Percentiles rank a stretch among this genome's conserved stretches.
phyloP scores from a whole-genome alignment of 2,888 invertebrate genomes.

The Conomelus anceps region DNA sequence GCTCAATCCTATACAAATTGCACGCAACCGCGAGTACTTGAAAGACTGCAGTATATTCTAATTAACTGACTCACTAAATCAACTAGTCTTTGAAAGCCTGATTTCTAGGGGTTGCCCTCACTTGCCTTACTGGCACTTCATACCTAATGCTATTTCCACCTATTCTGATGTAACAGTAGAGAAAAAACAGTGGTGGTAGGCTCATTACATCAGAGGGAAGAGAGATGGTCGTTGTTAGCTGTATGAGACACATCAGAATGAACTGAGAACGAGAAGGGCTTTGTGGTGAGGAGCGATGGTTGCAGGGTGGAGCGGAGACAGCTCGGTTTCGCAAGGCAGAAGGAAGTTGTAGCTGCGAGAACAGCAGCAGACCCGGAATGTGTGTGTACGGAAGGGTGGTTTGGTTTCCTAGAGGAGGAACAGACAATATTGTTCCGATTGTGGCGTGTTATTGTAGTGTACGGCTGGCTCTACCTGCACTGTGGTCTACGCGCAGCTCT shows the following conservation, averaged over 20 bases:
- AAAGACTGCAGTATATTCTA: no score
- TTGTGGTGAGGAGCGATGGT: background rate
- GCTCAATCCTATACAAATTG: no score
- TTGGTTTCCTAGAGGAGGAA: background rate
- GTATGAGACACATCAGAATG: background rate
- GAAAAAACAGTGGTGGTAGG: background rate
- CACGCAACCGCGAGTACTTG: no score
- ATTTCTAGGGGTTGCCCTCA: background rate
- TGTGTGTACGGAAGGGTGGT: background rate
- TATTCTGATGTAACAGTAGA: background rate
- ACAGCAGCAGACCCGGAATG: background rate
- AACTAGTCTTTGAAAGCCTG: background rate
- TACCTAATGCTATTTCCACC: background rate
- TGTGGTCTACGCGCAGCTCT: background rate
- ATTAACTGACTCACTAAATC: background rate
- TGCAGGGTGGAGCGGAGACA: background rate
- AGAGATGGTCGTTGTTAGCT: background rate
- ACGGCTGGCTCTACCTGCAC: background rate
- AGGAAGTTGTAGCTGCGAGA: background rate
- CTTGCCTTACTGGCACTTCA: background rate
- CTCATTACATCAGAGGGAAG: background rate
- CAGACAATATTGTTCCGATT: constrained; percentile 1
- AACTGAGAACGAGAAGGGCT: background rate
- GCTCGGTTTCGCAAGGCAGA: background rate
- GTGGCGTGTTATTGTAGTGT: background rate